Evolutionary conservation across 2,113 vertebrate species (phyloP).

Genomic region (Microtus pennsylvanicus): DNA sequence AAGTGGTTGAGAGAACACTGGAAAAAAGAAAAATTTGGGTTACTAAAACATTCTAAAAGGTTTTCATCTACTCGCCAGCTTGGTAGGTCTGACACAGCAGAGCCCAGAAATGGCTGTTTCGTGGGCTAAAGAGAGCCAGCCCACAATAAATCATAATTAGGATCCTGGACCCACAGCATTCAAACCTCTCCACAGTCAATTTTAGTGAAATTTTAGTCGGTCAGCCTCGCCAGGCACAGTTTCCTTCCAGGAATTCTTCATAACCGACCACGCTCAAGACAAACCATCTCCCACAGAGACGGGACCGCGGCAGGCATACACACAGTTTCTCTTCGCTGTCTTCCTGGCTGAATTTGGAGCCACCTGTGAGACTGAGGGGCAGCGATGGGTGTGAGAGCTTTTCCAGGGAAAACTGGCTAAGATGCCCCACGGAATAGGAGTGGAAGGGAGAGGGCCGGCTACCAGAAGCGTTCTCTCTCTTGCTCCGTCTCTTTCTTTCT

Average conservation of each 20-base stretch:
- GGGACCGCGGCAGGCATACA: accelerated
- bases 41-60: background rate
- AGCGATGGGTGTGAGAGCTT: background rate
- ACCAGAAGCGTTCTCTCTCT: background rate
- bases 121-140: background rate
- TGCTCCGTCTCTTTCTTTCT: background rate
- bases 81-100: background rate
- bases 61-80: background rate
- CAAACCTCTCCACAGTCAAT: background rate
- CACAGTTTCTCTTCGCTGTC: too few species aligned
- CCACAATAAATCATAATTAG: background rate
- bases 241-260: background rate
- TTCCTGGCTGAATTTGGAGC: background rate
- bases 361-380: background rate
- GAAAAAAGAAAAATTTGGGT: background rate
- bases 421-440: background rate
- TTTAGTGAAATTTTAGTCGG: background rate
- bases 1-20: background rate
- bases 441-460: too few species aligned
- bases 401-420: background rate
- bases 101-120: background rate
- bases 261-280: background rate
- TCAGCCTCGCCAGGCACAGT: background rate
- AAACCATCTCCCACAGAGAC: background rate
- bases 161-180: background rate